These are phyloP conservation scores for Lipophrys pholis DNA, from an alignment of 2,113 vertebrate species.

Conservation along the genomic window DNA sequence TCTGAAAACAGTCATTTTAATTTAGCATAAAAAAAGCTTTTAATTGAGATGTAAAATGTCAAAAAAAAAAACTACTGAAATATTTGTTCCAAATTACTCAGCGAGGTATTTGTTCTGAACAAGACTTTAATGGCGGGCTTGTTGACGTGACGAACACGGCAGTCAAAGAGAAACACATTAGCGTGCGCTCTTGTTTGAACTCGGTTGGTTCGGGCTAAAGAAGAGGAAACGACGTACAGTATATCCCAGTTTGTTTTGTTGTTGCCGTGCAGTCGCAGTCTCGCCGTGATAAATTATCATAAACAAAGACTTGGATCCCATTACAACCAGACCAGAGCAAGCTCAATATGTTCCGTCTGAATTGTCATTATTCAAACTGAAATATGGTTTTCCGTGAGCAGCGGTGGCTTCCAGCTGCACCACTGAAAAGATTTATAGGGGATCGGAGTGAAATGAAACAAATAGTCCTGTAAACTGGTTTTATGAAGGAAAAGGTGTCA, in stretches of 20 bases:
- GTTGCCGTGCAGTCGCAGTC: background rate
- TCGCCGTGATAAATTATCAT: conserved; percentile 53
- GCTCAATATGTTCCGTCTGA: conserved; percentile 38
- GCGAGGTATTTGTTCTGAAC: background rate
- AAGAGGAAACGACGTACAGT: background rate
- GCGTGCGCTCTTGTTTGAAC: conserved; percentile 5
- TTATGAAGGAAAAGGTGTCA: conserved; percentile 12
- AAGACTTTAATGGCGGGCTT: conserved; percentile 7
- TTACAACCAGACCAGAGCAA: conserved; percentile 31
- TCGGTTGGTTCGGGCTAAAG: background rate
- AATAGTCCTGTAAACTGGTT: conserved; percentile 21
- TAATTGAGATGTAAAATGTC: conserved; percentile 1
- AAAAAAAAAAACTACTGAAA: background rate
- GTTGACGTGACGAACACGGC: conserved; percentile 12
- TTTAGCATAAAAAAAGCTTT: background rate
- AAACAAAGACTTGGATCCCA: conserved; percentile 55
- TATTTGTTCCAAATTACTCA: conserved; percentile 1
- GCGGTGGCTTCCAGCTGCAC: conserved; percentile 39
- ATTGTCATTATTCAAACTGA: conserved; percentile 63
- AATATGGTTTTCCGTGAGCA: conserved; percentile 34
- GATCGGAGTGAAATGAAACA: conserved; percentile 37
- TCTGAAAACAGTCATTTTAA: background rate
- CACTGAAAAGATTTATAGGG: conserved; percentile 50
- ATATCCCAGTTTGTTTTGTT: background rate
- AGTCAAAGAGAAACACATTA: conserved; percentile 10